Conservation (phyloP, 1,140 invertebrate species). For the Arion vulgaris region DNA sequence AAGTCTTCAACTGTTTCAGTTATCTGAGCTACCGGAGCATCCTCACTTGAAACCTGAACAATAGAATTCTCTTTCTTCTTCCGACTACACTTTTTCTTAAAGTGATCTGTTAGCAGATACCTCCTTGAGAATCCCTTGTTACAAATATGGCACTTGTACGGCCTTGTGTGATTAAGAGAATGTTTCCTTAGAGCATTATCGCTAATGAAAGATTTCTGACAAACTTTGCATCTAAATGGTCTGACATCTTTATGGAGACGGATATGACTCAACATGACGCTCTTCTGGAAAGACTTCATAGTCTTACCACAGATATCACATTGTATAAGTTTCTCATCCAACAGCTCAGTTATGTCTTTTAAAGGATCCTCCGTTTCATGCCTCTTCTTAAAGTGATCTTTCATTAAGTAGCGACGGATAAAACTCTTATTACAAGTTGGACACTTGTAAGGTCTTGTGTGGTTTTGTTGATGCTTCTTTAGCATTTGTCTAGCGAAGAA, state of each 20-base stretch:
- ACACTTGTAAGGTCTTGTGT: constrained; percentile 35
- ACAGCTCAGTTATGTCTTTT: constrained; percentile 28
- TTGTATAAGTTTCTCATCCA: constrained; percentile 22
- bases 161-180: constrained; percentile 29
- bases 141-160: constrained; percentile 37
- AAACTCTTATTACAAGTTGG: constrained; percentile 36
- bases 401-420: constrained; percentile 29
- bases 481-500: constrained; percentile 25
- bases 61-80: neutral
- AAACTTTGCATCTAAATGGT: constrained; percentile 7
- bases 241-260: constrained; percentile 35
- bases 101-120: constrained; percentile 34
- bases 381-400: constrained; percentile 32
- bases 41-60: neutral
- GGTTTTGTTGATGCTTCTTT: constrained; percentile 36
- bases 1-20: neutral
- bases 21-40: neutral
- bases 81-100: constrained; percentile 20
- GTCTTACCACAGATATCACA: constrained; percentile 40
- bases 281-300: constrained; percentile 36
- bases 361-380: constrained; percentile 25
- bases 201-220: constrained; percentile 29
- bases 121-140: constrained; percentile 29
- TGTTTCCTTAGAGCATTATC: constrained; percentile 33
- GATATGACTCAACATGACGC: constrained; percentile 28